These are phyloP conservation scores for Cecidostiba fungosa DNA, from an alignment of 2,888 invertebrate genomes.

Conservation along the genomic window DNA sequence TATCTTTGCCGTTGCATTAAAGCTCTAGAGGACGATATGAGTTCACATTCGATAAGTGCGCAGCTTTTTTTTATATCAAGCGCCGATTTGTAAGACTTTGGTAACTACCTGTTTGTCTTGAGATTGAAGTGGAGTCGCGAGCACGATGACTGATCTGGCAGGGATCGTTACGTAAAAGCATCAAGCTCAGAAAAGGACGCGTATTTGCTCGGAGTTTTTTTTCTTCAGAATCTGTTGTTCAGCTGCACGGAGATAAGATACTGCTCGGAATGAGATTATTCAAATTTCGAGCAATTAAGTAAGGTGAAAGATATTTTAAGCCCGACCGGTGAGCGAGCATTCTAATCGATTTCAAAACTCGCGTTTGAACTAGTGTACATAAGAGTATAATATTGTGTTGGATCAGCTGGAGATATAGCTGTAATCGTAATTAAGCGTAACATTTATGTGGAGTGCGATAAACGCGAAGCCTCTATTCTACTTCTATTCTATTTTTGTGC, in stretches of 20 bases:
- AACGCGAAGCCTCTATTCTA: not conserved
- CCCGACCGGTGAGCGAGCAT: not conserved
- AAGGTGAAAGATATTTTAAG: not conserved
- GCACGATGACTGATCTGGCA: not conserved
- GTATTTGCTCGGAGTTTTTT: not conserved
- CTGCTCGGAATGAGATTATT: not conserved
- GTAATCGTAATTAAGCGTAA: constrained; percentile 3
- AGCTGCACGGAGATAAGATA: not conserved
- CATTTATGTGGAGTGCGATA: not conserved
- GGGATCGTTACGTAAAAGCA: not conserved
- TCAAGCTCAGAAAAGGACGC: not conserved
- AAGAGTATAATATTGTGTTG: not conserved
- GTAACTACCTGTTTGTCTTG: not conserved
- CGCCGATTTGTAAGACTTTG: not conserved
- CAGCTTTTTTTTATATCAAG: not conserved
- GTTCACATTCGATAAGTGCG: not conserved
- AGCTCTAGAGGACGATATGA: no score
- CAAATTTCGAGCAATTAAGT: not conserved
- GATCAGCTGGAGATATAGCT: not conserved
- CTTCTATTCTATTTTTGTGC: no score
- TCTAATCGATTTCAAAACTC: not conserved
- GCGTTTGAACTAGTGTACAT: no score
- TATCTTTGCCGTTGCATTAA: not conserved
- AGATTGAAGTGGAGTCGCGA: not conserved
- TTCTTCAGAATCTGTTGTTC: not conserved